Conservation (phyloP, 2,888 invertebrate species). For the Chymomyza amoena region DNA sequence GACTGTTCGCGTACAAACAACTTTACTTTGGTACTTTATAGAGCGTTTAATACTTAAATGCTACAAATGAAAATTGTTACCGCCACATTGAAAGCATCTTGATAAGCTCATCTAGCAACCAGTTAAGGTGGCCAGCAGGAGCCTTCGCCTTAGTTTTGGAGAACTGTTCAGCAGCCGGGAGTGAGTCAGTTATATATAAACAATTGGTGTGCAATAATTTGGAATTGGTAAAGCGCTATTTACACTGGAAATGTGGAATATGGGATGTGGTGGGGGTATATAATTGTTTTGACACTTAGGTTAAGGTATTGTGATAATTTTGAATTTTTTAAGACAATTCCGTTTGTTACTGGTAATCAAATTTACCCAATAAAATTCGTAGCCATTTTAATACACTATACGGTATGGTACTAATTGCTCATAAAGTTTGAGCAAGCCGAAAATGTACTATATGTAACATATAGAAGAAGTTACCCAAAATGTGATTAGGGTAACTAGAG, state of each 20-base stretch:
- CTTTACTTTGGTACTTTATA: constrained; percentile 37
- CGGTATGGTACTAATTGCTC: no score
- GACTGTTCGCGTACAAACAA: constrained; percentile 1
- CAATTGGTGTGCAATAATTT: constrained; percentile 62
- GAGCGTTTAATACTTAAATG: constrained; percentile 60
- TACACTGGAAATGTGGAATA: background rate
- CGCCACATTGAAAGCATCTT: constrained; percentile 72
- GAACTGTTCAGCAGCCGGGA: constrained; percentile 7
- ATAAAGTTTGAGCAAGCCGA: no score
- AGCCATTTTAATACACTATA: no score
- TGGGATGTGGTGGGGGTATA: no score
- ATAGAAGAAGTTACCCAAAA: no score
- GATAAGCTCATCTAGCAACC: constrained; percentile 46
- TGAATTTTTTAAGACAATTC: no score
- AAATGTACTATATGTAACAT: no score
- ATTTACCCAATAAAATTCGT: no score
- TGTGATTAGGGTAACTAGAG: no score
- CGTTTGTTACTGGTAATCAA: no score
- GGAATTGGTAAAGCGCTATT: background rate
- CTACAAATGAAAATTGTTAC: constrained; percentile 72
- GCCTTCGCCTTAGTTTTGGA: background rate
- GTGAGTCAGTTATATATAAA: constrained; percentile 7
- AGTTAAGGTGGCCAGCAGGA: constrained; percentile 28
- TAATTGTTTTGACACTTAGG: no score
- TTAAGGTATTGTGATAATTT: no score